phyloP scores from a whole-genome alignment of 2,113 vertebrate genomes.

The Apodemus sylvaticus region DNA sequence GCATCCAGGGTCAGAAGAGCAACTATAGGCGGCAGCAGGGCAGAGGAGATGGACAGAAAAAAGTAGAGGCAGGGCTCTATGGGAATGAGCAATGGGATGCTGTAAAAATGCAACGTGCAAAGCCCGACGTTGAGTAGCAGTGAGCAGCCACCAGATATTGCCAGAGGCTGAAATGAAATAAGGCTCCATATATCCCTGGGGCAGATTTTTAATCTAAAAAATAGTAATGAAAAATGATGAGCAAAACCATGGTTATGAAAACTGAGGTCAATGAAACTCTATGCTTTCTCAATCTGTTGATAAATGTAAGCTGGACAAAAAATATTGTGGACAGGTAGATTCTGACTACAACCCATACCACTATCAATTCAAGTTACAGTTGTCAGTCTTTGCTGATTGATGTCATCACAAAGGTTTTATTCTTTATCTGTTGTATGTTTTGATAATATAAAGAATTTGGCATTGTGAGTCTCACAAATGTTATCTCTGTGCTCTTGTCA shows the following conservation, averaged over 20 bases:
- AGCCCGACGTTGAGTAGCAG: not conserved
- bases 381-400: not conserved
- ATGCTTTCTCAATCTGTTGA: not conserved
- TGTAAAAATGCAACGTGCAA: not conserved
- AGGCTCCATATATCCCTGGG: not conserved
- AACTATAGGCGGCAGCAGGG: not conserved
- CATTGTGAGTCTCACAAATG: not conserved
- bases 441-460: not conserved
- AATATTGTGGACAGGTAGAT: not conserved
- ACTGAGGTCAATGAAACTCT: not conserved
- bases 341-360: not conserved
- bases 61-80: not conserved
- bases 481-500: not conserved
- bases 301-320: not conserved
- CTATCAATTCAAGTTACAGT: not conserved
- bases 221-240: not conserved
- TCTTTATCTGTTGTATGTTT: not conserved
- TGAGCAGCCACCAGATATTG: too few relatives aligned
- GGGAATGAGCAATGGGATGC: not conserved
- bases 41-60: not conserved
- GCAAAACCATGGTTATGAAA: not conserved
- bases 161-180: not conserved
- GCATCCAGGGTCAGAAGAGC: not conserved
- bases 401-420: not conserved
- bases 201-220: not conserved